Evolutionary conservation across 2,113 vertebrate genomes (phyloP).

Genomic region (Stigmatopora nigra): DNA sequence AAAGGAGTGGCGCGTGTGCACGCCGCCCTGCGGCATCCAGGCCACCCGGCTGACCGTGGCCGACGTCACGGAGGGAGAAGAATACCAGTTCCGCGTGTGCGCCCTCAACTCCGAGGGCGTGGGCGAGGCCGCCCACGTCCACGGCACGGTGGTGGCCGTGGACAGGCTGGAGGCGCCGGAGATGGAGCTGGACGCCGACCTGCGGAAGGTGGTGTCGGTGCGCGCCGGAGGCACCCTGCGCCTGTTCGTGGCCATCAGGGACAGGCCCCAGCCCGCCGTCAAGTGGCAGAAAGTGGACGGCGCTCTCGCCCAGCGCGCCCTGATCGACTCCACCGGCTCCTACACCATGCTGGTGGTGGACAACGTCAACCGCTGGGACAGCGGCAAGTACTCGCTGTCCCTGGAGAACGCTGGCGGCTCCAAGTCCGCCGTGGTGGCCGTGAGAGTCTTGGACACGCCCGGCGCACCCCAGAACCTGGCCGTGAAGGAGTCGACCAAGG

Average conservation of each 20-base stretch:
- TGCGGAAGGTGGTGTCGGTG: conserved; percentile 89
- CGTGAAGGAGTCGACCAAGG: conserved; percentile 87
- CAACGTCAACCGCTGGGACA: conserved; percentile 94
- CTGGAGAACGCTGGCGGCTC: conserved; percentile 88
- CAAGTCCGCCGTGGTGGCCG: conserved; percentile 90
- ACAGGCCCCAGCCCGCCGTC: conserved; percentile 87
- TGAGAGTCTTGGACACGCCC: conserved; percentile 93
- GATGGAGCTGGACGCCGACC: conserved; percentile 92
- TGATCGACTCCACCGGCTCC: conserved; percentile 87
- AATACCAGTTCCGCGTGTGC: conserved; percentile 92
- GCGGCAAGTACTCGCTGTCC: conserved; percentile 86
- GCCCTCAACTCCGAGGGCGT: conserved; percentile 94
- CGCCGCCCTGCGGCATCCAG: conserved; percentile 84
- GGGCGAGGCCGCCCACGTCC: conserved; percentile 83
- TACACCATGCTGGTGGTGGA: conserved; percentile 97
- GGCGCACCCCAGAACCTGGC: conserved; percentile 83
- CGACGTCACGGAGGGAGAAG: conserved; percentile 84
- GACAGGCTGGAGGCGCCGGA: conserved; percentile 88
- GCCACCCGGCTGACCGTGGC: conserved; percentile 81
- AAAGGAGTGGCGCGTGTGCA: conserved; percentile 89
- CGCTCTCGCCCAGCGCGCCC: conserved; percentile 76
- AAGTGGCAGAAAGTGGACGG: conserved; percentile 94
- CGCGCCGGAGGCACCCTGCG: conserved; percentile 86
- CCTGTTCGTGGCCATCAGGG: conserved; percentile 92
- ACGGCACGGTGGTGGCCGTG: conserved; percentile 77